Conservation (phyloP, 2,113 vertebrate genomes). For the Oncorhynchus mykiss region DNA sequence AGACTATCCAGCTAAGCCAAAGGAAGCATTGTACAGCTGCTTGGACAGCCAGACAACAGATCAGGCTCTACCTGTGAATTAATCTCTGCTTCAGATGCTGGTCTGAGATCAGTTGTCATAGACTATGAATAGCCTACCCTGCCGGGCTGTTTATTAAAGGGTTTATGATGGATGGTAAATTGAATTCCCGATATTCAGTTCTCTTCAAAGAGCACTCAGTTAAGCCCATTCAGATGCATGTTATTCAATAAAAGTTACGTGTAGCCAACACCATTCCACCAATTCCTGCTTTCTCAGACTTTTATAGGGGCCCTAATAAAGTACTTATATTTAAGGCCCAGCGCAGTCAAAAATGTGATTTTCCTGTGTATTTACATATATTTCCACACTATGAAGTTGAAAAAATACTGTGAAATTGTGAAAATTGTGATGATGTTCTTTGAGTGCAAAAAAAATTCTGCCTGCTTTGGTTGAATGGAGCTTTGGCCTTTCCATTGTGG, state of each 20-base stretch:
- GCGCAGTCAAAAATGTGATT: no score
- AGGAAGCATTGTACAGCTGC: neutral
- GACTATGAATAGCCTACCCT: no score
- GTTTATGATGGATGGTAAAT: constrained; percentile 42
- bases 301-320: constrained; percentile 28
- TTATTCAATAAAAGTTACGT: neutral
- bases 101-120: constrained; percentile 37
- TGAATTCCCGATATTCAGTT: constrained; percentile 11
- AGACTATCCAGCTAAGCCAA: constrained; percentile 1
- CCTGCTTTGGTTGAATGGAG: no score
- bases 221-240: neutral
- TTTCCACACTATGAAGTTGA: no score
- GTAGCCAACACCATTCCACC: constrained; percentile 7
- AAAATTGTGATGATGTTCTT: no score
- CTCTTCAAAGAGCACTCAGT: neutral
- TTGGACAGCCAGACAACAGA: constrained; percentile 30
- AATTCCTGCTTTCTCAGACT: constrained; percentile 8
- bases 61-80: constrained; percentile 25
- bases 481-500: no score
- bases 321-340: neutral
- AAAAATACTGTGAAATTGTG: no score
- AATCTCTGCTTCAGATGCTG: constrained; percentile 10
- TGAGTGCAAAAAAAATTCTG: no score
- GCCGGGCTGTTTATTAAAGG: constrained; percentile 8
- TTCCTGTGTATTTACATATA: no score